Evolutionary conservation across 2,113 vertebrate species (phyloP), one percentile per base, ranked within the genome.

Genomic region (Archilochus colubris): DNA sequence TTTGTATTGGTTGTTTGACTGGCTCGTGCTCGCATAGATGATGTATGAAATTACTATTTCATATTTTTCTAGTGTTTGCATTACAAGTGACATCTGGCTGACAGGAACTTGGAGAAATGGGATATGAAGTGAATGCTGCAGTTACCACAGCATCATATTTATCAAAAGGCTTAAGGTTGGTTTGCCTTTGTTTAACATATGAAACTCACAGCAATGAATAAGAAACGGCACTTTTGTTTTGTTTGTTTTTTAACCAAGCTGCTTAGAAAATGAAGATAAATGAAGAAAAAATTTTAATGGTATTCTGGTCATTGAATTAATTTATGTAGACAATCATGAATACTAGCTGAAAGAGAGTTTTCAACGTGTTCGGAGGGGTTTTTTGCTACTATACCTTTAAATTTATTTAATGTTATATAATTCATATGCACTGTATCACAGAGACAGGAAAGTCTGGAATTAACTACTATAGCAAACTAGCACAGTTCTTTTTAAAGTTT

Each of bases 41-140:
- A 98, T 98, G 98, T 98, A 98, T 97, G 98, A 98, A 99, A 98
- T 98, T 98, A 99, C 99, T 98, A 98, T 98, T 97, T 98, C 97
- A 96, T 98, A 98, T 98, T 98, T 99, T 98, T 98, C 96, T 97
- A 93, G 95, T 97, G 98, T 97, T 98, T 97, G 97, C 98, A 98
- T 98, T 98, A 98, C 97, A 96, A 97, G 97, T 97, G 98, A 99
- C 98, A 98, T 98, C 97, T 98, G 98, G 98, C 97, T 98, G 98
- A 98, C 97, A 97, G 96, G 95, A 97, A 96, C 96, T 95, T 97
- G 95, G 95, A 97, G 94, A 97, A 98, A 98, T 98, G 96, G 96
- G 97, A 97, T 98, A 97, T 50, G 12, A 97, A 97, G 95, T 96
- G 96, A 97, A 98, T 95, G 96, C 94, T 97, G 97, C 95, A 97